A percentile compares a stretch with the other conserved stretches of the same genome.
These are phyloP conservation scores for Gymnogyps californianus DNA, from an alignment of 2,113 vertebrate species.

Conservation along the genomic window DNA sequence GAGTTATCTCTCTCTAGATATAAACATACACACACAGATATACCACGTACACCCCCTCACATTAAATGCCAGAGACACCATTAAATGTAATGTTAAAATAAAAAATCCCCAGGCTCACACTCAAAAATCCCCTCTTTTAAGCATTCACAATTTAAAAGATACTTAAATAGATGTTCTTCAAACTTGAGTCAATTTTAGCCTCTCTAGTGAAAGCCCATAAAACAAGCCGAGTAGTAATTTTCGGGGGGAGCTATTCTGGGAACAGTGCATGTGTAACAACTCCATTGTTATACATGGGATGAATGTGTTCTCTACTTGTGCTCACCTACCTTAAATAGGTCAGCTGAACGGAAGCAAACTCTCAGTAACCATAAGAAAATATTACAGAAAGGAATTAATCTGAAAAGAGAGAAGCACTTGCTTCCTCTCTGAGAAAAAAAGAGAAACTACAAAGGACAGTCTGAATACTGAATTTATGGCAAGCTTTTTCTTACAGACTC, in stretches of 20 bases:
- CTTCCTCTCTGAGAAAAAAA: background rate
- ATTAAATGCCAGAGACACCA: slow-evolving; percentile 57
- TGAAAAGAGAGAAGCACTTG: background rate
- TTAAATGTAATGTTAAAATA: slow-evolving; percentile 57
- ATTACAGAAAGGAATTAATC: background rate
- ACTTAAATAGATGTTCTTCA: slow-evolving; percentile 57
- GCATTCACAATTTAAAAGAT: slow-evolving; percentile 50
- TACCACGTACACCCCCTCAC: slow-evolving; percentile 38
- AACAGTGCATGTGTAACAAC: background rate
- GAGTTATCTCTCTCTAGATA: slow-evolving; percentile 54
- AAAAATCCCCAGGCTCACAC: slow-evolving; percentile 11
- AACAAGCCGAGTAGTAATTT: slow-evolving; percentile 10
- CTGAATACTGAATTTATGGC: slow-evolving; percentile 41
- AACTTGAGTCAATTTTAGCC: slow-evolving; percentile 59
- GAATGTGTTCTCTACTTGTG: background rate
- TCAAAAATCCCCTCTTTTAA: slow-evolving; percentile 38
- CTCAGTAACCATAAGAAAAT: slow-evolving; percentile 1
- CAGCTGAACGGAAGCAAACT: background rate
- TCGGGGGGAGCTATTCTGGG: slow-evolving; percentile 16
- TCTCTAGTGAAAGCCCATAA: slow-evolving; percentile 31
- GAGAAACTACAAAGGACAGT: slow-evolving; percentile 30
- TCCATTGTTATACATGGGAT: background rate
- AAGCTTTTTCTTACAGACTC: slow-evolving; percentile 35
- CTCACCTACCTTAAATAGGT: slow-evolving; percentile 44
- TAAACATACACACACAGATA: slow-evolving; percentile 51